These are phyloP conservation scores for Drosophila prosaltans DNA, from an alignment of 1,140 invertebrate genomes.

Conservation along the genomic window DNA sequence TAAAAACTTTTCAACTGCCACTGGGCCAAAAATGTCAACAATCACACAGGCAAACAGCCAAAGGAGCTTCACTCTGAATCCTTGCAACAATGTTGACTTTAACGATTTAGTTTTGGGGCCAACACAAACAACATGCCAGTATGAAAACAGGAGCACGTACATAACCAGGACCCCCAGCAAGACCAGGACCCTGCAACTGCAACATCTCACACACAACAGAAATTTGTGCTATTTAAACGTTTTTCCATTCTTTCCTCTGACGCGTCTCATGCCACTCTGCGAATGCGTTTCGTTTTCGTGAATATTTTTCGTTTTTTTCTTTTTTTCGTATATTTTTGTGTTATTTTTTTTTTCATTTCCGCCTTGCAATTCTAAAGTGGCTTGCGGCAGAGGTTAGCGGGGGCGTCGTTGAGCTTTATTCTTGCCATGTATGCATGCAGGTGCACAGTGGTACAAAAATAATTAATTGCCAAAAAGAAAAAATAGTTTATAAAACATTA, in stretches of 20 bases:
- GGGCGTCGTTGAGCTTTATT: neutral
- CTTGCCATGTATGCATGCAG: neutral
- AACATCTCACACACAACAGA: conserved; percentile 26
- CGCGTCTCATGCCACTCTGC: neutral
- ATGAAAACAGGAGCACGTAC: conserved; percentile 25
- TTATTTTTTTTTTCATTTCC: conserved; percentile 14
- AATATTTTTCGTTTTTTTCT: conserved; percentile 8
- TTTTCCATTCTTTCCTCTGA: conserved; percentile 36
- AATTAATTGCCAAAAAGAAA: conserved; percentile 23
- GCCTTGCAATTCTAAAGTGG: conserved; percentile 14
- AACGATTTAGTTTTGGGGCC: conserved; percentile 69
- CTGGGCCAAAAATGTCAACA: conserved; percentile 63
- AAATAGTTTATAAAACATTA: neutral
- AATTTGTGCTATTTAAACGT: conserved; percentile 57
- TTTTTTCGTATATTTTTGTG: neutral
- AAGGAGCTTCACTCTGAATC: conserved; percentile 1
- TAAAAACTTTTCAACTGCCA: conserved; percentile 46
- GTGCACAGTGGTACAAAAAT: conserved; percentile 19
- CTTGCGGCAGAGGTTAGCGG: conserved; percentile 3
- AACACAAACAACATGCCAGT: conserved; percentile 34
- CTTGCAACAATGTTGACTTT: conserved; percentile 74
- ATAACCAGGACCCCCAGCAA: conserved; percentile 12
- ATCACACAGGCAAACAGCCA: conserved; percentile 13
- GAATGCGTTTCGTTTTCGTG: conserved; percentile 26
- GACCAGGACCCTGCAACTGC: neutral